Conservation (phyloP, 1,140 invertebrate genomes). For the Philaenus spumarius region DNA sequence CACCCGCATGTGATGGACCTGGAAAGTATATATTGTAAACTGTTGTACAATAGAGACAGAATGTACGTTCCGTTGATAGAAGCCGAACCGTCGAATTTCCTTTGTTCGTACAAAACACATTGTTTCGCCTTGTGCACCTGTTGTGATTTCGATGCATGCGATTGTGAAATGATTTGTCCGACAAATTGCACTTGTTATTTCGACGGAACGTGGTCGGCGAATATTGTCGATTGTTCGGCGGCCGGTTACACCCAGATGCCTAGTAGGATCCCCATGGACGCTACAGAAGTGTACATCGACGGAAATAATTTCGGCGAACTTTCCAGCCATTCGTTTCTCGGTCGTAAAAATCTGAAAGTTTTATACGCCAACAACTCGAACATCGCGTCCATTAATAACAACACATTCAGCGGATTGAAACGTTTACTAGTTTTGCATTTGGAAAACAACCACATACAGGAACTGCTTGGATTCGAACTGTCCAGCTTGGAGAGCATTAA, state of each 20-base stretch:
- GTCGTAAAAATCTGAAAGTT: constrained; percentile 78
- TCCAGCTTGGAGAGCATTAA: constrained; percentile 68
- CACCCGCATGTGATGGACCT: constrained; percentile 87
- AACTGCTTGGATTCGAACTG: constrained; percentile 76
- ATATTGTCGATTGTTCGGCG: constrained; percentile 85
- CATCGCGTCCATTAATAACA: constrained; percentile 76
- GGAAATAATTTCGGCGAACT: constrained; percentile 83
- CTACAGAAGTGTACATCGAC: constrained; percentile 87
- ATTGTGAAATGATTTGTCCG: constrained; percentile 93
- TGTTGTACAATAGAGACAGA: constrained; percentile 75
- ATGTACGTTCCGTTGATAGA: constrained; percentile 76
- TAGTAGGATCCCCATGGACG: constrained; percentile 86
- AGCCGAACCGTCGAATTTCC: constrained; percentile 78
- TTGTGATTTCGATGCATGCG: constrained; percentile 91
- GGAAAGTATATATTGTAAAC: constrained; percentile 82
- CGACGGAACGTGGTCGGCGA: constrained; percentile 88
- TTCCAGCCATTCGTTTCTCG: constrained; percentile 84
- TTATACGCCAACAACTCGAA: constrained; percentile 84
- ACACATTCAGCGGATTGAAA: constrained; percentile 81
- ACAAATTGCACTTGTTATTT: constrained; percentile 91
- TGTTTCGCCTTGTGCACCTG: constrained; percentile 90
- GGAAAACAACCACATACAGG: constrained; percentile 75
- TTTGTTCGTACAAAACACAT: constrained; percentile 87
- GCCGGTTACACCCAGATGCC: constrained; percentile 74
- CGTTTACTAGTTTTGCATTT: constrained; percentile 71